Conservation (phyloP, 2,113 vertebrate genomes). For the Brienomyrus longianalis region DNA sequence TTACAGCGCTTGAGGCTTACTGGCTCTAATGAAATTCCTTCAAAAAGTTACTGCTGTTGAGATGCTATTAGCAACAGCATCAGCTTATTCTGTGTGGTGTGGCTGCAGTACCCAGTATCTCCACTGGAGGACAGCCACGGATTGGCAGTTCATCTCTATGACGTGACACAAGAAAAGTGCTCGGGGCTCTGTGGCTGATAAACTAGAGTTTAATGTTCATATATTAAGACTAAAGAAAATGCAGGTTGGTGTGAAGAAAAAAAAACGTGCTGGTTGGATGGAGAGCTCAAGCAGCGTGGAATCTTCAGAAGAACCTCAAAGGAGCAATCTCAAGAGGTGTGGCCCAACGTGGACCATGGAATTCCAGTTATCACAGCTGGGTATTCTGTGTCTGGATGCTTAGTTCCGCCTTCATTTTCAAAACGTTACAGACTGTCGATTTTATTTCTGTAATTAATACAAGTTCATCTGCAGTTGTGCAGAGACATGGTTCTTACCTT, state of each 20-base stretch:
- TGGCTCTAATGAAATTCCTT: neutral
- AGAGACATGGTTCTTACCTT: too few species aligned
- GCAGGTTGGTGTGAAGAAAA: neutral
- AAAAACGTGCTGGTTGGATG: neutral
- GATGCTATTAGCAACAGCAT: neutral
- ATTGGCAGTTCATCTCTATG: neutral
- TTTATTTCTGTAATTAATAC: too few species aligned
- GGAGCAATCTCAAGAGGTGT: neutral
- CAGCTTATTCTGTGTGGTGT: neutral
- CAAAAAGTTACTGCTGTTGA: neutral
- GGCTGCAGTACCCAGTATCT: neutral
- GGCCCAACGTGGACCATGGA: neutral
- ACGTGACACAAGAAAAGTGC: neutral
- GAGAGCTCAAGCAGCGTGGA: neutral
- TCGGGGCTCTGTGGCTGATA: neutral
- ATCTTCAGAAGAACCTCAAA: neutral
- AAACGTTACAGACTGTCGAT: too few species aligned
- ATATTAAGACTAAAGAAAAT: neutral
- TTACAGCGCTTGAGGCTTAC: neutral
- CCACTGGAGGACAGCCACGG: neutral
- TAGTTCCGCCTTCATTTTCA: too few species aligned
- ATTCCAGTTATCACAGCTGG: neutral
- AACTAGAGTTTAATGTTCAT: neutral
- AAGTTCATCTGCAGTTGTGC: too few species aligned
- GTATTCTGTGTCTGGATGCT: too few species aligned